Percentiles rank a stretch among this genome's conserved stretches.
Evolutionary conservation across 2,113 vertebrate species (phyloP).

Genomic region (Campylomormyrus numenius): DNA sequence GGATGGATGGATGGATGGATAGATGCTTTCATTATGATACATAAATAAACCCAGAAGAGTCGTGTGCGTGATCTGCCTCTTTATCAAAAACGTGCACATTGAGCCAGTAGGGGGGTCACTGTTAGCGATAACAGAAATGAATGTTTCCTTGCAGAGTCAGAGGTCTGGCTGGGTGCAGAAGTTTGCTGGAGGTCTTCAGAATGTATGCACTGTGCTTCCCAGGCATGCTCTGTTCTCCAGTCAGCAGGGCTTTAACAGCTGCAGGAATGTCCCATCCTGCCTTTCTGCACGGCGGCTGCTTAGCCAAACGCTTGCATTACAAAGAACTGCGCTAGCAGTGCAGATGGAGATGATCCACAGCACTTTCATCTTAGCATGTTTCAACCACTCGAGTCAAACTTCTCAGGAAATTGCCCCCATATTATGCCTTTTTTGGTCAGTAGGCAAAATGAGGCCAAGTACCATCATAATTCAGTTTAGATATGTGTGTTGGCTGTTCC

Average conservation of each 20-base stretch:
- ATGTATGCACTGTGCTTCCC: background rate
- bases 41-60: background rate
- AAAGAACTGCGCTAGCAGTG: background rate
- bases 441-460: background rate
- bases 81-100: conserved; percentile 39
- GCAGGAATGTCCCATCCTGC: background rate
- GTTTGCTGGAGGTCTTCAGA: conserved; percentile 1
- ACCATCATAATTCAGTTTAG: background rate
- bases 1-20: background rate
- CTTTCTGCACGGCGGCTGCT: background rate
- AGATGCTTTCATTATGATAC: background rate
- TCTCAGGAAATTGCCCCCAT: background rate
- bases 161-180: background rate
- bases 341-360: background rate
- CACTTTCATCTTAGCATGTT: background rate
- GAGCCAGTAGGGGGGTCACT: conserved; percentile 9
- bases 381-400: background rate
- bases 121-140: conserved; percentile 17
- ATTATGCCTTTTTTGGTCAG: background rate
- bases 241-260: background rate
- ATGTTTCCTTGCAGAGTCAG: conserved; percentile 16
- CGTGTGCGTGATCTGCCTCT: background rate
- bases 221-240: background rate
- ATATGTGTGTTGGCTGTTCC: background rate
- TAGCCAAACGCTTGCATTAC: background rate